These are phyloP conservation scores for Eueremaeus valkanovi DNA, from an alignment of 2,888 invertebrate genomes.

Conservation along the genomic window DNA sequence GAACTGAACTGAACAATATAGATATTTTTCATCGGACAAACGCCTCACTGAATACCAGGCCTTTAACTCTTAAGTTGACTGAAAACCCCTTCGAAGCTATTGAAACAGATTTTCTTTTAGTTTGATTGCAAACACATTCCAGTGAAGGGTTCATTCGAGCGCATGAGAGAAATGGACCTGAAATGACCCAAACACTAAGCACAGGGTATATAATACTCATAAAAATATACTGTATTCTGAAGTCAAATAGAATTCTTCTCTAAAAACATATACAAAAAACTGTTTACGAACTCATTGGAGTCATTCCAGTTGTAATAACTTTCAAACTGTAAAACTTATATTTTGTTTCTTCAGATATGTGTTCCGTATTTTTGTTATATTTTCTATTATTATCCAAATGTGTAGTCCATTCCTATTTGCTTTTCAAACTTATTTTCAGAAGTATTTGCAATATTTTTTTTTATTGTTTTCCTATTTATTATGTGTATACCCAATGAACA, in stretches of 20 bases:
- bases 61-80: not conserved
- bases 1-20: too few species aligned
- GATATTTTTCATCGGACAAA: not conserved
- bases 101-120: slow-evolving; percentile 11
- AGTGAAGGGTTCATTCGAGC: not conserved
- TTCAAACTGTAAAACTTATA: too few species aligned
- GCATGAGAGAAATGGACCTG: not conserved
- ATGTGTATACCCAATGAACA: not conserved
- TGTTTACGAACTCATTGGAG: too few species aligned
- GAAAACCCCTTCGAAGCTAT: slow-evolving; percentile 11
- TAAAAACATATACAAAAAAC: too few species aligned
- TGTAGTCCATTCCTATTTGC: not conserved
- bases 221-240: too few species aligned
- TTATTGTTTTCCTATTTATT: not conserved
- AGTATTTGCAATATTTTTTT: not conserved
- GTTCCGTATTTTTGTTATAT: not conserved
- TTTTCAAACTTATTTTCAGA: not conserved
- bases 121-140: not conserved
- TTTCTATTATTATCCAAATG: not conserved
- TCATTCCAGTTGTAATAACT: too few species aligned
- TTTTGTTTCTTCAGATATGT: too few species aligned
- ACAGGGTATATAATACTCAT: too few species aligned
- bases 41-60: slow-evolving; percentile 3
- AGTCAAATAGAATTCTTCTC: too few species aligned
- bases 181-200: not conserved